A percentile compares a stretch with the other conserved stretches of the same genome.
phyloP scores from a whole-genome alignment of 1,140 invertebrate species.

The Zaprionus ornatus region DNA sequence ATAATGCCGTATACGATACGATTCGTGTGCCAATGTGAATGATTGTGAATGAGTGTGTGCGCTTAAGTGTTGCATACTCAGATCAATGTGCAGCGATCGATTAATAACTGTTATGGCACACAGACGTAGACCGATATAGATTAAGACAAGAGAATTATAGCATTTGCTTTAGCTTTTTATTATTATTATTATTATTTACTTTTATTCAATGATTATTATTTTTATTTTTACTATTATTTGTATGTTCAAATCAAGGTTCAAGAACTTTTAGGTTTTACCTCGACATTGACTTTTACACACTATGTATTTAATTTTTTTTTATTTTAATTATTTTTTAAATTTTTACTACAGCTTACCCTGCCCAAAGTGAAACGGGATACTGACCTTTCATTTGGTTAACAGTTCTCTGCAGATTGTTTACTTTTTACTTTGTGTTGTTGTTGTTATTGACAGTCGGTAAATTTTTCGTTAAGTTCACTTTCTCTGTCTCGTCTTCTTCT shows the following conservation, averaged over 20 bases:
- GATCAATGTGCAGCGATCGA: slow-evolving; percentile 6
- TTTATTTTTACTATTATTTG: neutral
- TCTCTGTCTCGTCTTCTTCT: slow-evolving; percentile 18
- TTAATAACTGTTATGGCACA: slow-evolving; percentile 1
- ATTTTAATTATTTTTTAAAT: neutral
- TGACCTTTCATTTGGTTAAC: slow-evolving; percentile 52
- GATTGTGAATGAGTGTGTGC: neutral
- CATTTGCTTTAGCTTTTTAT: too few relatives aligned
- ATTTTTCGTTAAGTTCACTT: slow-evolving; percentile 67
- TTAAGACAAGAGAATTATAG: neutral
- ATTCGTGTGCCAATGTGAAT: slow-evolving; percentile 2
- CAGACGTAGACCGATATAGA: neutral
- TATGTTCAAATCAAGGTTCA: neutral
- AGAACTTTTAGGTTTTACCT: neutral
- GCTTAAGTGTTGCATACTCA: too few relatives aligned
- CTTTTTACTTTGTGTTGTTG: slow-evolving; percentile 58
- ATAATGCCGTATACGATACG: neutral
- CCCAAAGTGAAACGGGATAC: slow-evolving; percentile 33
- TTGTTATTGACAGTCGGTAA: slow-evolving; percentile 44
- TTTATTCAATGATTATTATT: neutral
- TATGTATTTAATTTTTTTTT: neutral
- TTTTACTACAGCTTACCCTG: neutral
- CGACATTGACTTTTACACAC: neutral
- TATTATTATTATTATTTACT: neutral
- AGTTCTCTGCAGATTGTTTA: slow-evolving; percentile 63